These are phyloP conservation scores for Bombus waltoni DNA, from an alignment of 1,140 invertebrate species.

Conservation along the genomic window DNA sequence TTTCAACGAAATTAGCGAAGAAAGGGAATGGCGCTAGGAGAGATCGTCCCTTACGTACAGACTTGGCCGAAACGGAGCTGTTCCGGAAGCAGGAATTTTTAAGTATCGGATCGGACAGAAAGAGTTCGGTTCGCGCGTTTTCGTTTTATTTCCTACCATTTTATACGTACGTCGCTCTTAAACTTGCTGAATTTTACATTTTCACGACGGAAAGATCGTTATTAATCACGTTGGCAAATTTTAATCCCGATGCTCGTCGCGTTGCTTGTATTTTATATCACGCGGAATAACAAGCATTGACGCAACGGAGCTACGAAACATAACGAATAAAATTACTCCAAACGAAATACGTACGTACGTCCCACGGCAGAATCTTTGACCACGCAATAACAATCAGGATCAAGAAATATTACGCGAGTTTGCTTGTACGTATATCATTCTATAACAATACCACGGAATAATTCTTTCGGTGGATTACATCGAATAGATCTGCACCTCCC, in stretches of 20 bases:
- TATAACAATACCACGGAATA: no score
- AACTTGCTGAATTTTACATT: no score
- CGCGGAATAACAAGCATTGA: no score
- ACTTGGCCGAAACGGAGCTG: not conserved
- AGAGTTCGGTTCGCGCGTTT: no score
- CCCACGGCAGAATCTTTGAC: no score
- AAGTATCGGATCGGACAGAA: not conserved
- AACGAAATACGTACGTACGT: no score
- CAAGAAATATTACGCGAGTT: not conserved
- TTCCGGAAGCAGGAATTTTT: not conserved
- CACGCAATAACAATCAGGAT: not conserved
- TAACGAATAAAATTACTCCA: no score
- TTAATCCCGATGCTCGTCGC: not conserved
- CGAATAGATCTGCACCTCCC: not conserved
- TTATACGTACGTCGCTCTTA: no score
- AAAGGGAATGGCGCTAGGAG: not conserved
- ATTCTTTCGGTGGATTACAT: not conserved
- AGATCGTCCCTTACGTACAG: not conserved
- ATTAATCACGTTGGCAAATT: not conserved
- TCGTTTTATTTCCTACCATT: no score
- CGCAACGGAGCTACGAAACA: no score
- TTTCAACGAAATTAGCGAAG: conserved; percentile 20
- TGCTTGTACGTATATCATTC: not conserved
- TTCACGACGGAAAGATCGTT: not conserved
- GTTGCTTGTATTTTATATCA: no score